Conservation (phyloP, 2,888 invertebrate genomes). For the Eupithecia exiguata region DNA sequence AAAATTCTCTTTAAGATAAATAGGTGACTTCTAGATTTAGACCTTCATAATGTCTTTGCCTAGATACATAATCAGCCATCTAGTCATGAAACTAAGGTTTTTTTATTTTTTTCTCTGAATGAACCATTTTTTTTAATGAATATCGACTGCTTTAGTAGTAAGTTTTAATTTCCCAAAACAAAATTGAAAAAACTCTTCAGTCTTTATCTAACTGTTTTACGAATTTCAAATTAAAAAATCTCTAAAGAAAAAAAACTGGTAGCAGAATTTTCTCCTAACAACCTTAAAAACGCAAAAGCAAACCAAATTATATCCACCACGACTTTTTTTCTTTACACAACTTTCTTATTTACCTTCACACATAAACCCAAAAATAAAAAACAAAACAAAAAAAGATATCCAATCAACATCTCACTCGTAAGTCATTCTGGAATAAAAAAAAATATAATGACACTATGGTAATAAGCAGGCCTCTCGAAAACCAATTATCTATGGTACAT, state of each 20-base stretch:
- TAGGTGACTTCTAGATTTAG: too few species aligned
- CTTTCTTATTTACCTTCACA: conserved; percentile 20
- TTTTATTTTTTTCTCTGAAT: too few species aligned
- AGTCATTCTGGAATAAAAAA: conserved; percentile 34
- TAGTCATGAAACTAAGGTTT: too few species aligned
- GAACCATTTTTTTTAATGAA: too few species aligned
- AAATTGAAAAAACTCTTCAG: too few species aligned
- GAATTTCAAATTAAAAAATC: too few species aligned
- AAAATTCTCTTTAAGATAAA: too few species aligned
- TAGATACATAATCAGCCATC: too few species aligned
- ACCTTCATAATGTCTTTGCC: too few species aligned
- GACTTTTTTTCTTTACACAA: neutral
- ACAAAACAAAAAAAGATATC: conserved; percentile 33
- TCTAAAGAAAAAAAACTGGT: neutral
- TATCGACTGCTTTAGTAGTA: too few species aligned
- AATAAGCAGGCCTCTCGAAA: conserved; percentile 40
- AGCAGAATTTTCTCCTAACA: neutral
- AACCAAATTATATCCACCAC: neutral
- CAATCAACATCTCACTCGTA: conserved; percentile 45
- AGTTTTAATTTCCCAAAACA: too few species aligned
- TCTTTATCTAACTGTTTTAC: too few species aligned
- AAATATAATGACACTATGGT: conserved; percentile 37
- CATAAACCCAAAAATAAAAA: conserved; percentile 17
- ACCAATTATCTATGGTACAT: conserved; percentile 48
- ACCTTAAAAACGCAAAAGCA: neutral